phyloP scores from a whole-genome alignment of 2,113 vertebrate genomes.

The Thamnaconus septentrionalis region DNA sequence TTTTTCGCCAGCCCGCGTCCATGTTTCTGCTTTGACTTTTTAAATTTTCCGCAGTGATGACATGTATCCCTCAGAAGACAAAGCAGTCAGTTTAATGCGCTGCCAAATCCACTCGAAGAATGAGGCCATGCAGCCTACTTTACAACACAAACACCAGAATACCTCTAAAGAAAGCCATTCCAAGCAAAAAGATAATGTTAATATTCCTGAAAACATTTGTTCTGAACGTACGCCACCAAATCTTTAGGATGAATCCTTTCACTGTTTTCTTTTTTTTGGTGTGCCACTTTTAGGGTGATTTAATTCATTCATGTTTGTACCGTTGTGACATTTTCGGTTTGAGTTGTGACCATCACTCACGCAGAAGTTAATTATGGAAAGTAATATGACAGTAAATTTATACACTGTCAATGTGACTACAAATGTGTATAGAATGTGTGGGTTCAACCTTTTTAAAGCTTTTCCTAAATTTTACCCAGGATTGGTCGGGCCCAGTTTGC shows the following conservation, averaged over 20 bases:
- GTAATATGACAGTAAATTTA: slow-evolving; percentile 3
- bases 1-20: slow-evolving; percentile 17
- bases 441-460: too few species aligned
- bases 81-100: slow-evolving; percentile 30
- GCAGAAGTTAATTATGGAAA: neutral
- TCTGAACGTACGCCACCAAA: too few species aligned
- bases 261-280: neutral
- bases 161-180: slow-evolving; percentile 55
- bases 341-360: neutral
- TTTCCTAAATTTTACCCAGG: too few species aligned
- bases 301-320: too few species aligned
- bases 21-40: slow-evolving; percentile 2
- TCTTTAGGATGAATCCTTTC: too few species aligned
- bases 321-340: neutral
- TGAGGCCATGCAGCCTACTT: slow-evolving; percentile 24
- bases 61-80: slow-evolving; percentile 35
- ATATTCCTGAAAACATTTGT: slow-evolving; percentile 1
- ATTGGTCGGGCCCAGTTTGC: too few species aligned
- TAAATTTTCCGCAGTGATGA: slow-evolving; percentile 11
- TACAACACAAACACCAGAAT: slow-evolving; percentile 43
- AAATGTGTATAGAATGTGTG: neutral
- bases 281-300: slow-evolving; percentile 8
- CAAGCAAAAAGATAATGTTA: slow-evolving; percentile 33
- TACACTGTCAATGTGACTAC: slow-evolving; percentile 4
- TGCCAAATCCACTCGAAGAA: slow-evolving; percentile 31